These are phyloP conservation scores for Gallirallus australis DNA, from an alignment of 2,797 vertebrate genomes.

Conservation along the genomic window DNA sequence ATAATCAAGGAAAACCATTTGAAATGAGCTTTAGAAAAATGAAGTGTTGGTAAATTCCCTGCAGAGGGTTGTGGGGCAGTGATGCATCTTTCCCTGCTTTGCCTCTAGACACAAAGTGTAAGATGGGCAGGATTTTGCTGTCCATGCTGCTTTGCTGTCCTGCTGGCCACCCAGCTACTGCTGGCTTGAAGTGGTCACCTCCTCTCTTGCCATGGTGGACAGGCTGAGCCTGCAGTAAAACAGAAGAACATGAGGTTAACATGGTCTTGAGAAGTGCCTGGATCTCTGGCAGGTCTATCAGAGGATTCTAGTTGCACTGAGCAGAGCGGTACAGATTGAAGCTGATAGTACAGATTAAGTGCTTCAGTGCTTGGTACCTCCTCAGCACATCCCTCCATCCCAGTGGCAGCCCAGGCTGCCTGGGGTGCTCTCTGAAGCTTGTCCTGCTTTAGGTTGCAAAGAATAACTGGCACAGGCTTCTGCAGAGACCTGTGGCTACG, in stretches of 20 bases:
- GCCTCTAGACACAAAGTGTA: neutral
- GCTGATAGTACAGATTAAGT: accelerated
- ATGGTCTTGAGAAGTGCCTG: neutral
- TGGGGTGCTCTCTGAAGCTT: neutral
- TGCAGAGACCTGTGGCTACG: neutral
- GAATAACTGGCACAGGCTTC: accelerated
- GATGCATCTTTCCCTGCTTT: neutral
- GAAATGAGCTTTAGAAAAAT: neutral
- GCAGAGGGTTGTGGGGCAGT: neutral
- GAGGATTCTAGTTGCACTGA: neutral
- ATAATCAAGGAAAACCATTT: neutral
- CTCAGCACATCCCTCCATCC: neutral
- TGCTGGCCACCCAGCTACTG: neutral
- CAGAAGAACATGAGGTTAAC: neutral
- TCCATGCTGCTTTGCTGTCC: neutral
- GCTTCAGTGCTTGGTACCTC: neutral
- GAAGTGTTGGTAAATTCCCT: neutral
- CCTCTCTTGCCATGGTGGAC: neutral
- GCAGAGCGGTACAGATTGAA: accelerated
- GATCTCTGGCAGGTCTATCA: neutral
- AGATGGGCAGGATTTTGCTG: neutral
- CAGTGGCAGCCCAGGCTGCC: neutral
- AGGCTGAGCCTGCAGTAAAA: neutral
- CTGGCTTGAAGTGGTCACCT: neutral
- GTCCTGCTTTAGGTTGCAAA: neutral